Percentiles rank a stretch among this genome's conserved stretches.
Evolutionary conservation across 2,888 invertebrate species (phyloP).

Genomic region (Ectemnius lituratus): DNA sequence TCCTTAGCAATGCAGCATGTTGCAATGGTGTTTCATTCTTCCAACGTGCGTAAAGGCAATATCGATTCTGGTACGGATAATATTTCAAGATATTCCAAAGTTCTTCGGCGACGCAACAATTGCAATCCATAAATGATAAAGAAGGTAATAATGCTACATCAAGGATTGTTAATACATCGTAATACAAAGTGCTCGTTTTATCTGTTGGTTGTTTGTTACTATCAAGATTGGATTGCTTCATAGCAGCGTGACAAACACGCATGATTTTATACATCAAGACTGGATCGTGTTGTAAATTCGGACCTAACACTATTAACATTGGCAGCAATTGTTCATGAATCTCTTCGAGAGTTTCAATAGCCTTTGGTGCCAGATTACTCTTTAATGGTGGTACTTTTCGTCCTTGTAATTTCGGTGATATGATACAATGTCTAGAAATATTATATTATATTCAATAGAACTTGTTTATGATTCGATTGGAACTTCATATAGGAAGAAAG

Average conservation of each 20-base stretch:
- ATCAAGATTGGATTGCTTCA: slow-evolving; percentile 72
- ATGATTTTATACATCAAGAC: slow-evolving; percentile 93
- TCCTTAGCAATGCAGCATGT: slow-evolving; percentile 90
- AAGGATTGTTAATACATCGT: slow-evolving; percentile 90
- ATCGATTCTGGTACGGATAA: slow-evolving; percentile 91
- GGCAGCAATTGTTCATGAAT: slow-evolving; percentile 89
- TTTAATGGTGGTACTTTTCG: slow-evolving; percentile 77
- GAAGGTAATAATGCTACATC: slow-evolving; percentile 95
- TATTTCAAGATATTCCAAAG: slow-evolving; percentile 93
- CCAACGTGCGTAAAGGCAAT: slow-evolving; percentile 96
- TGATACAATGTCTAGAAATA: slow-evolving; percentile 84
- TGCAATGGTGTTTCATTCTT: slow-evolving; percentile 92
- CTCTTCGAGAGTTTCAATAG: slow-evolving; percentile 85
- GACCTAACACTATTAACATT: slow-evolving; percentile 91
- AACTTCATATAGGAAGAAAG: no score
- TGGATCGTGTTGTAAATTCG: slow-evolving; percentile 92
- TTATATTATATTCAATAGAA: no score
- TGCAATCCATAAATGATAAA: slow-evolving; percentile 93
- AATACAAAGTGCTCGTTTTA: slow-evolving; percentile 81
- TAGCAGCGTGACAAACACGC: slow-evolving; percentile 77
- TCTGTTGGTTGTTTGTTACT: slow-evolving; percentile 69
- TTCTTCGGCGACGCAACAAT: slow-evolving; percentile 98
- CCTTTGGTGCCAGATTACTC: slow-evolving; percentile 82
- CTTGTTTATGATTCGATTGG: no score
- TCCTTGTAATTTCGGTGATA: slow-evolving; percentile 85